Evolutionary conservation across 2,113 vertebrate species (phyloP).

Genomic region (Oncorhynchus keta): DNA sequence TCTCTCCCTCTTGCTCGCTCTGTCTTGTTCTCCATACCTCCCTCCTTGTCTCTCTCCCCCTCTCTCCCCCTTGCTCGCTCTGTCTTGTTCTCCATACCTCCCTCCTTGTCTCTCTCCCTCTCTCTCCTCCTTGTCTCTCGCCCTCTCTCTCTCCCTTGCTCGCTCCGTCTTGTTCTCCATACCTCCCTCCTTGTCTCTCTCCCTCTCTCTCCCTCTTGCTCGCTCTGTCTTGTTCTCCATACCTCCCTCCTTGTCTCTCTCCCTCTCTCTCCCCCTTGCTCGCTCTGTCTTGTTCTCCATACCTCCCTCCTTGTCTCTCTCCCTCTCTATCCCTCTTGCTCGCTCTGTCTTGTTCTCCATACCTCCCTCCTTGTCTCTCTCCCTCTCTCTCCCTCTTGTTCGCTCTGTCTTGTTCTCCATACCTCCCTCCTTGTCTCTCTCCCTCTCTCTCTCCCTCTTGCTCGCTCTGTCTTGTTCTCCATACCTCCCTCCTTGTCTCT

Average conservation of each 20-base stretch:
- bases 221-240: no score
- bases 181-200: neutral
- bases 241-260: no score
- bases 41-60: constrained; percentile 16
- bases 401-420: neutral
- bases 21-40: neutral
- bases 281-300: neutral
- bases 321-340: neutral
- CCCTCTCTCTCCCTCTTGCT: no score
- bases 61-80: no score
- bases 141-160: no score
- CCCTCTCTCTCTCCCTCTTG: neutral
- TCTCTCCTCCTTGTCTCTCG: no score
- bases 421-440: constrained; percentile 16
- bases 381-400: neutral
- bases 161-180: neutral
- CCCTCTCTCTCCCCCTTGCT: no score
- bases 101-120: no score
- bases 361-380: constrained; percentile 16
- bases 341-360: neutral
- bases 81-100: no score
- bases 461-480: neutral
- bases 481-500: neutral
- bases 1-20: neutral
- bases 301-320: constrained; percentile 14